Base-by-base conservation (phyloP, 2,113 vertebrate species). In the Cinclus mexicanus region DNA sequence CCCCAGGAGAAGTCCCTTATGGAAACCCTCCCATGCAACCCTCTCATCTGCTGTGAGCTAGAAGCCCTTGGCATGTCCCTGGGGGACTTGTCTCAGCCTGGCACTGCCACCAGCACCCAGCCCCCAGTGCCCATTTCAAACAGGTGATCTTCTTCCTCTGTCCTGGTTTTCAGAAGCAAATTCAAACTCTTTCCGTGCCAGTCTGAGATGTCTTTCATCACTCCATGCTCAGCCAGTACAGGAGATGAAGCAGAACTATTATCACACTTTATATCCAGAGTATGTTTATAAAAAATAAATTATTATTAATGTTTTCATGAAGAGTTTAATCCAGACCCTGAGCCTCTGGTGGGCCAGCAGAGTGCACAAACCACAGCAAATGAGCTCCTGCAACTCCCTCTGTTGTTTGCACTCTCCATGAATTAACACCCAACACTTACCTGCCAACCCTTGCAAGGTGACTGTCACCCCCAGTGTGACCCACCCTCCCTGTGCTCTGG, bases 201-300 rank as follows among this genome's bases (percentile, higher is more conserved):
- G 52, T 64, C 79, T 63, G 79, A 92, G 75, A 63, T 37, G 19
- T 72, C 61, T 65, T 72, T 80, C 23, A 5, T 52, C 53, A 23
- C 1, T 1, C 93, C 20, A 24, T 78, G 84, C 81, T 65, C 89
- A 80, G 42, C 84, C 70, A 39, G 41, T 82, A 59, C 44, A 59
- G 87, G 50, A 67, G 46, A 47, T 11, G 59, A 83, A 81, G 79
- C 85, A 74, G 90, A 86, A 88, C 78, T 90, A 28, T 69, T 69
- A 70, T 44, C 87, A 90, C 76, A 75, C 79, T 90, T 93, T 74
- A 60, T 92, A 96, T 47, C 79, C 63, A 90, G 41, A 80, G 35
- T 93, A 67, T 92, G 78, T 88, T 96, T 81, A 71, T 90, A 93
- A 90, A 86, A 52, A 68, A 95, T 95, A 91, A 94, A 94, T 96